These are phyloP conservation scores for Saxidomus purpurata DNA, from an alignment of 1,140 invertebrate genomes.

Conservation along the genomic window DNA sequence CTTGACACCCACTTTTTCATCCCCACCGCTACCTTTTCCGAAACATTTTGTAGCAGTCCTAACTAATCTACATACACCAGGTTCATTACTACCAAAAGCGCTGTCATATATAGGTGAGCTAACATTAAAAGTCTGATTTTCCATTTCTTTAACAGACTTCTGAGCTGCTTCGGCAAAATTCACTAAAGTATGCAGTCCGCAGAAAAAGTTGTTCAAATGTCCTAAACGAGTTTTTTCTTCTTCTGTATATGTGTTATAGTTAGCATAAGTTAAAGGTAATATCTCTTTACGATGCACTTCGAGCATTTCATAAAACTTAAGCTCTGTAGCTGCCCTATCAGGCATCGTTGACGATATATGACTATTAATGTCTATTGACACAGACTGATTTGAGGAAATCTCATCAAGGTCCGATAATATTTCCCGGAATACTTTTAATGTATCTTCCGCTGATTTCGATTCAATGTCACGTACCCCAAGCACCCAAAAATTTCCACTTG, in stretches of 20 bases:
- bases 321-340: conserved; percentile 44
- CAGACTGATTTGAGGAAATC: not conserved
- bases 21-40: conserved; percentile 22
- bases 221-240: conserved; percentile 18
- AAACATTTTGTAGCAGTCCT: conserved; percentile 50
- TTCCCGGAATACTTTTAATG: conserved; percentile 27
- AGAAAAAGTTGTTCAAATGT: conserved; percentile 31
- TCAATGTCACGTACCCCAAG: conserved; percentile 31
- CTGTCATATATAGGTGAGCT: conserved; percentile 11
- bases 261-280: conserved; percentile 27
- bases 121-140: conserved; percentile 33
- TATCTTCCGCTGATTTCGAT: conserved; percentile 17
- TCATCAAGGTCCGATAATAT: conserved; percentile 29
- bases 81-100: not conserved
- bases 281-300: conserved; percentile 24
- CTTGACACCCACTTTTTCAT: conserved; percentile 54
- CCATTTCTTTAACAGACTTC: conserved; percentile 17
- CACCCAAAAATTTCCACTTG: conserved; percentile 24
- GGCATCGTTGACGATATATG: conserved; percentile 48
- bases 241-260: conserved; percentile 28
- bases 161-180: conserved; percentile 36
- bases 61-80: conserved; percentile 14
- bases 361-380: conserved; percentile 24
- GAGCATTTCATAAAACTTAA: conserved; percentile 28
- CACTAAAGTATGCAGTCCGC: conserved; percentile 42